Evolutionary conservation across 2,797 vertebrate species (phyloP).

Genomic region (Harpagifer antarcticus): DNA sequence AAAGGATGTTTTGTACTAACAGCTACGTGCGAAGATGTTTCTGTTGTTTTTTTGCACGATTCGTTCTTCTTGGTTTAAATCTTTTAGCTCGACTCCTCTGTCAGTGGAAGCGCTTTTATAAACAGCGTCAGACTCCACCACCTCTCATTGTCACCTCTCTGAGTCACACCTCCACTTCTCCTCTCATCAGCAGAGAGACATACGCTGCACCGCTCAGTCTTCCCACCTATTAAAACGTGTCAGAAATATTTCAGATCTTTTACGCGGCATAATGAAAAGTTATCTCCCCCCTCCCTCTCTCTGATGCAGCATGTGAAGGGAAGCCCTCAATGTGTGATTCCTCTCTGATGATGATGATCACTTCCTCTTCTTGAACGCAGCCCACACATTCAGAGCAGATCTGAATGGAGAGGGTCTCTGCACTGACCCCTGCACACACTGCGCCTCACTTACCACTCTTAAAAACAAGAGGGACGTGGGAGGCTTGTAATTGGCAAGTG

Average conservation of each 20-base stretch:
- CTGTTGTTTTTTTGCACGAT: background rate
- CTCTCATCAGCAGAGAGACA: constrained; percentile 60
- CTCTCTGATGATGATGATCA: constrained; percentile 71
- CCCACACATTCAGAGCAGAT: constrained; percentile 73
- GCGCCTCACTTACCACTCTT: constrained; percentile 79
- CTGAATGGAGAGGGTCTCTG: constrained; percentile 73
- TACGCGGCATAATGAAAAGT: no score
- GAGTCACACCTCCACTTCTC: constrained; percentile 48
- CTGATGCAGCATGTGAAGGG: no score
- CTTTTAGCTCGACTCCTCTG: no score
- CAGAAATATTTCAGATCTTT: constrained; percentile 12
- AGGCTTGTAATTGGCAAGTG: constrained; percentile 73
- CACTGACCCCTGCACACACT: constrained; percentile 68
- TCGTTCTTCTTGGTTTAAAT: background rate
- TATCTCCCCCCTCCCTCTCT: no score
- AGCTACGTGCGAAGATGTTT: background rate
- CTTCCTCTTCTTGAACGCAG: constrained; percentile 75
- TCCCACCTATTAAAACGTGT: constrained; percentile 66
- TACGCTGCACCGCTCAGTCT: constrained; percentile 46
- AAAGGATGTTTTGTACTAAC: background rate
- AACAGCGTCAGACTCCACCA: no score
- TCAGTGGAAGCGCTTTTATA: no score
- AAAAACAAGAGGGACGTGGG: constrained; percentile 80
- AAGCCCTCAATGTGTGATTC: constrained; percentile 20
- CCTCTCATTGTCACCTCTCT: constrained; percentile 11